Base-by-base conservation (phyloP, 2,797 vertebrate genomes). In the Brotogeris chrysoptera region DNA sequence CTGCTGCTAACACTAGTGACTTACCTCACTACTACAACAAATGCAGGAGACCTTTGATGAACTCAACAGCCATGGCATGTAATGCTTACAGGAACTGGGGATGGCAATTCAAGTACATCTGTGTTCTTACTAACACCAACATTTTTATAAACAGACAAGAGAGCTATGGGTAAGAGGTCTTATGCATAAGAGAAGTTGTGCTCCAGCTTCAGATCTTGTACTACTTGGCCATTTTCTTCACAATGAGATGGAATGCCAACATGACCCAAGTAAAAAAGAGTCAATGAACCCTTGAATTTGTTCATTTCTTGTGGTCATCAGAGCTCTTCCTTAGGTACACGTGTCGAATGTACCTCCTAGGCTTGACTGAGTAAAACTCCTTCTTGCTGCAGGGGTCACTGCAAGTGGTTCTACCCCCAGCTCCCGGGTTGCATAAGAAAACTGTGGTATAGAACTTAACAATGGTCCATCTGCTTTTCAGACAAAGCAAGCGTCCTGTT, bases 341-440 rank as follows among this genome's bases (percentile, higher is more conserved):
- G 8, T 1, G 3, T 46, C 36, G 13, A 18, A 44, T 57, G 30
- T 61, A 8, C 47, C 41, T 61, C n/a, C 49, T 47, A 69, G 8
- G 18, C 9, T 61, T 43, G 13, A 41, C 0, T 43, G 2, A 49
- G n/a, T 39, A 87, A 80, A 24, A 39, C 10, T 69, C 27, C 10
- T 72, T 69, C 25, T 70, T 88, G 19, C 25, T 78, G 34, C 13
- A 55, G 11, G 68, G 20, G 44, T 2, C 1, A 11, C 9, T 78
- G 23, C 8, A 68, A 32, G 10, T 65, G 17, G 14, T 81, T 79
- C 10, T 55, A 17, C n/a, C 15, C 7, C 10, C 0, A 0, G 7
- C 17, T 25, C 80, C 71, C 43, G 38, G 3, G 2, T 46, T 72
- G 14, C 14, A 7, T 47, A 68, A 41, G 52, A 71, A 53, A 66